phyloP scores from a whole-genome alignment of 1,140 invertebrate species.

The Caenorhabditis tropicalis region DNA sequence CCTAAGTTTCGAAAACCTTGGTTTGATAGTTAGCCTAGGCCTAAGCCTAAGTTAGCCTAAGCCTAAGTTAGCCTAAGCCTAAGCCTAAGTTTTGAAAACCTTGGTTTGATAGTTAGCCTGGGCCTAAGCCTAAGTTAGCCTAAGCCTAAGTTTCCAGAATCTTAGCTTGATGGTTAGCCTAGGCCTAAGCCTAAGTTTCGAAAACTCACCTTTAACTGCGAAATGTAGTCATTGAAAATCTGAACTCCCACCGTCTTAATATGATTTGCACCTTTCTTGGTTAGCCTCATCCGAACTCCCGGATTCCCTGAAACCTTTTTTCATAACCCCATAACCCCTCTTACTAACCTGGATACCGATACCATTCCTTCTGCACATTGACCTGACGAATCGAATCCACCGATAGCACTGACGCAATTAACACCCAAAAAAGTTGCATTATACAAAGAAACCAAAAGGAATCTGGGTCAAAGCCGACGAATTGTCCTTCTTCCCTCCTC shows the following conservation, averaged over 20 bases:
- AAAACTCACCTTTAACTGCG: not conserved
- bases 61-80: too few relatives aligned
- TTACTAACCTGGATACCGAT: slow-evolving; percentile 18
- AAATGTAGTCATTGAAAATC: slow-evolving; percentile 69
- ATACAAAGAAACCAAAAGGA: slow-evolving; percentile 9
- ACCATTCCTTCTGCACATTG: slow-evolving; percentile 16
- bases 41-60: too few relatives aligned
- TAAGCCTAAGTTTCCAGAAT: too few relatives aligned
- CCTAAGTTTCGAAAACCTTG: too few relatives aligned
- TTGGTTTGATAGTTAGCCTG: too few relatives aligned
- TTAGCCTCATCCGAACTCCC: slow-evolving; percentile 68
- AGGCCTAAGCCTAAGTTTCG: too few relatives aligned
- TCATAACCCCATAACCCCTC: not conserved
- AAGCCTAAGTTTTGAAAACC: too few relatives aligned
- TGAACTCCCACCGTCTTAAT: slow-evolving; percentile 70
- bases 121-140: too few relatives aligned
- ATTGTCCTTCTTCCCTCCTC: not conserved
- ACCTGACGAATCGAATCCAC: not conserved
- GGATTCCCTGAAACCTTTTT: slow-evolving; percentile 63
- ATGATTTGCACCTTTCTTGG: slow-evolving; percentile 70
- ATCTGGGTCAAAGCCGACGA: not conserved
- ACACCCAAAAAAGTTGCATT: not conserved
- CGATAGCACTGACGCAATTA: not conserved
- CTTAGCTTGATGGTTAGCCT: too few relatives aligned
- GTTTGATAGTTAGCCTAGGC: too few relatives aligned